A percentile compares a stretch with the other conserved stretches of the same genome.
phyloP scores from a whole-genome alignment of 2,888 invertebrate genomes.

The Omphaloscelis lunosa region DNA sequence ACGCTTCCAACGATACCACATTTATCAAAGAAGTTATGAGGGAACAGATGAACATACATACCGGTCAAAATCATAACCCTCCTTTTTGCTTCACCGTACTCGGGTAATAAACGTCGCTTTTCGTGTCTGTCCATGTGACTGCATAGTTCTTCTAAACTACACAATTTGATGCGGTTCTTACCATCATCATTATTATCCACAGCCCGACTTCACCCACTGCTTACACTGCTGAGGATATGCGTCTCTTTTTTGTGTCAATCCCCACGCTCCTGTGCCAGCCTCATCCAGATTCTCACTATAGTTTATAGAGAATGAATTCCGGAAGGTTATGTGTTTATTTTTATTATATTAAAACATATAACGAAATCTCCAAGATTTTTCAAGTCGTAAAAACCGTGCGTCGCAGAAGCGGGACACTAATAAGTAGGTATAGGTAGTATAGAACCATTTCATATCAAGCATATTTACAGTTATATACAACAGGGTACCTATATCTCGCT shows the following conservation, averaged over 20 bases:
- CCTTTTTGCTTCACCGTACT: no score
- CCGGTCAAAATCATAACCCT: no score
- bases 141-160: background rate
- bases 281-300: background rate
- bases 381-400: no score
- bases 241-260: background rate
- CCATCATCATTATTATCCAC: background rate
- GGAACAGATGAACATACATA: no score
- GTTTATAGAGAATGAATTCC: background rate
- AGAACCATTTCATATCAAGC: background rate
- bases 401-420: no score
- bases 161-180: background rate
- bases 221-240: no score
- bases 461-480: background rate
- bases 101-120: background rate
- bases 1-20: no score
- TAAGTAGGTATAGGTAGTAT: no score
- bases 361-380: no score
- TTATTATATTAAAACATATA: background rate
- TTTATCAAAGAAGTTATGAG: no score
- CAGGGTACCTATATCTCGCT: background rate
- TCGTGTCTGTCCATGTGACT: background rate
- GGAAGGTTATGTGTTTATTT: background rate
- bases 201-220: background rate
- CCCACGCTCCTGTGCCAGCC: background rate